These are phyloP conservation scores for Hippasteria phrygiana DNA, from an alignment of 53 echinoderm and acorn worm species.

Conservation along the genomic window DNA sequence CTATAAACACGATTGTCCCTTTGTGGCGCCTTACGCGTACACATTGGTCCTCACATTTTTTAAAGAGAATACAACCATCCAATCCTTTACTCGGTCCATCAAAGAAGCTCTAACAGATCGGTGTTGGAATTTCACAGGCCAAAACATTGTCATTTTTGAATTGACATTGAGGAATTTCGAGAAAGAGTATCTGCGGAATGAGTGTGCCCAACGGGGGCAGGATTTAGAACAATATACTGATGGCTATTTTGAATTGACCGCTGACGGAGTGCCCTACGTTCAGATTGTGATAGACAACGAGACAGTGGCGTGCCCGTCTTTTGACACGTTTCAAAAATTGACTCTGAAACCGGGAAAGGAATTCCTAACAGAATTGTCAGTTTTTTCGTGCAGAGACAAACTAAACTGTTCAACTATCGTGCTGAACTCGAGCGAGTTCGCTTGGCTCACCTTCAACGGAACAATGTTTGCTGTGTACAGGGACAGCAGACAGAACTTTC, in stretches of 20 bases:
- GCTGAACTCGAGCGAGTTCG: conserved; percentile 36
- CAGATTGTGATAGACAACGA: background rate
- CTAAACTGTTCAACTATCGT: conserved; percentile 19
- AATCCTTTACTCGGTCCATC: background rate
- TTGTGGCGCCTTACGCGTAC: background rate
- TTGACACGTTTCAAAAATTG: conserved; percentile 10
- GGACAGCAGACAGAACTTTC: background rate
- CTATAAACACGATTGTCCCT: background rate
- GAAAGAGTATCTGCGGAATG: background rate
- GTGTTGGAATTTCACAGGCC: conserved; percentile 2
- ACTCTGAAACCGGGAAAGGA: background rate
- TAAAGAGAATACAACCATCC: background rate
- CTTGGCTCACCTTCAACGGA: background rate
- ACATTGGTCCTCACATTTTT: background rate
- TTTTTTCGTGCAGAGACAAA: conserved; percentile 11
- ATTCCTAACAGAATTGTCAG: background rate
- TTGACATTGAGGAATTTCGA: conserved; percentile 20
- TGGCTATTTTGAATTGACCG: background rate
- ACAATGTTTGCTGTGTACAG: background rate
- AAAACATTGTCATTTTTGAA: background rate
- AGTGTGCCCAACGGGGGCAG: conserved; percentile 25
- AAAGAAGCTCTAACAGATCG: background rate
- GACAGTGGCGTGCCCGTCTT: background rate
- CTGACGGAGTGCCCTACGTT: background rate
- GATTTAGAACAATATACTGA: background rate